Evolutionary conservation across 2,888 invertebrate genomes (phyloP), one percentile per base, ranked within the genome.

Genomic region (Eupeodes luniger): DNA sequence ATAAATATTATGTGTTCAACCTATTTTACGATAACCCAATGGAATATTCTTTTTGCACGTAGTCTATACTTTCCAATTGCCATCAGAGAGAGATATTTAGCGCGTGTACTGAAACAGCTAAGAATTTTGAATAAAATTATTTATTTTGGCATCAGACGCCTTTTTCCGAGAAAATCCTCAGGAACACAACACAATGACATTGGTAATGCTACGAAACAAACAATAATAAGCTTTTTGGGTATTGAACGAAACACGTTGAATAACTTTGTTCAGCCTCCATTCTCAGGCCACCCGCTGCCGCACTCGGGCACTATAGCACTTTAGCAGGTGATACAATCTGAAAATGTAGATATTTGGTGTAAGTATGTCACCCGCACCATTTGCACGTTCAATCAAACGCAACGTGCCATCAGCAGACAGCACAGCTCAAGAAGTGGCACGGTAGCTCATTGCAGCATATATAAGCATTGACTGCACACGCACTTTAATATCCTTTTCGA

Each of bases 401-500:
- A 87, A 87, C 76, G 84, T 84, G 80, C 19, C 19, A 16, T 19
- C 55, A 11, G 40, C 40, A 40, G 27, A 1, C 40, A 40, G 40
- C 40, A 40, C 40, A 40, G 40, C 40, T 9, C 40, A 7, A 40
- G 40, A 9, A 9, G 6, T 40, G 40, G 40, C 40, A 40, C 27
- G 27, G 34, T 53, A 11, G n/a, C 14, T 53, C 57, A 61, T 62
- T 87, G 87, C 87, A 81, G 76, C 49, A 72, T 9, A 4, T n/a
- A 19, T 19, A 19, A 40, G 40, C 4, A 40, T 62, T 64, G 76
- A 72, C 66, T 87, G 87, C 84, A 87, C n/a, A 75, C 88, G 88
- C 88, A 85, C 88, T 85, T 88, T 81, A 78, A 81, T 85, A 88
- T 81, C 67, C 81, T 88, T 77, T 69, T 75, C 67, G 75, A 69